Conservation (phyloP, 2,888 invertebrate genomes). For the Cryptus viduatorius region DNA sequence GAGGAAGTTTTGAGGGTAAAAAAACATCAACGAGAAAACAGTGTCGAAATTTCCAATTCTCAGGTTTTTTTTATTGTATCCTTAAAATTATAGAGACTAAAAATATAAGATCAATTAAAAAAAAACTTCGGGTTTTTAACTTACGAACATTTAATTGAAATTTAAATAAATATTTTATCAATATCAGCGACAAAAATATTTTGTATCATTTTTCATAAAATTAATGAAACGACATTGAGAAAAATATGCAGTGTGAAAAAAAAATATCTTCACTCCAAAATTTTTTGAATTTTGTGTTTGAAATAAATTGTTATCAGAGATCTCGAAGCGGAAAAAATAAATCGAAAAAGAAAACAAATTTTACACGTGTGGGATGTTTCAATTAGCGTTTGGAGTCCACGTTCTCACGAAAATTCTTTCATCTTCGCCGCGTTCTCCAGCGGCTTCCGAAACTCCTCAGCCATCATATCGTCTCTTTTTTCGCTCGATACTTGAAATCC, state of each 20-base stretch:
- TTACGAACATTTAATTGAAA: too few species aligned
- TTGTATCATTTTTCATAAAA: too few species aligned
- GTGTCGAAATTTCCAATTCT: too few species aligned
- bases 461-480: not conserved
- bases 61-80: too few species aligned
- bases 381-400: constrained; percentile 24
- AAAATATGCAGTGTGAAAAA: not conserved
- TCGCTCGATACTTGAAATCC: constrained; percentile 1
- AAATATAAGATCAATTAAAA: too few species aligned
- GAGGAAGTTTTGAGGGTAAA: too few species aligned
- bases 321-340: not conserved
- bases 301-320: not conserved
- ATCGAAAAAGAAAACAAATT: not conserved
- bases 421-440: constrained; percentile 13
- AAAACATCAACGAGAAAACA: too few species aligned
- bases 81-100: too few species aligned
- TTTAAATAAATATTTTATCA: too few species aligned
- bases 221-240: too few species aligned
- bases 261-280: not conserved
- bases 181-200: too few species aligned
- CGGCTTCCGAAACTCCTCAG: not conserved
- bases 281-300: not conserved
- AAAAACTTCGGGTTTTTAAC: too few species aligned
- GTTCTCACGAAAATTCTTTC: constrained; percentile 35
- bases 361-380: constrained; percentile 23